Base-by-base conservation (phyloP, 2,888 invertebrate species). In the Rhagophthalmus giganteus region DNA sequence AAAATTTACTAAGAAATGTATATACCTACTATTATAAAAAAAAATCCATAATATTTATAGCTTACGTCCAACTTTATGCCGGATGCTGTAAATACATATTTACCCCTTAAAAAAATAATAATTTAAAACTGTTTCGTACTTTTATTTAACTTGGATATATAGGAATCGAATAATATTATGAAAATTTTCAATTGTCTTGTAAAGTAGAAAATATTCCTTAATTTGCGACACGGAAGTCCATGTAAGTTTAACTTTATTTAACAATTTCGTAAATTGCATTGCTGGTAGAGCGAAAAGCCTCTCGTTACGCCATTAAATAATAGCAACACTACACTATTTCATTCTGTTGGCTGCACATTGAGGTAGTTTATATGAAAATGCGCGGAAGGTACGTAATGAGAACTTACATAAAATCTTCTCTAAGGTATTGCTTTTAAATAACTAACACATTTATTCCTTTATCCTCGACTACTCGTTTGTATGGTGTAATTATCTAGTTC, bases 301-400 rank as follows among this genome's bases (percentile, higher is more conserved):
- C 52, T 52, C 52, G 55, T 52, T 52, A 52, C 33, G 32, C 39
- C 52, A 52, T 55, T 55, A 52, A 55, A 55, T 55, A 55, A 55
- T 52, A 52, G 48, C 55, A 52, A 55, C 48, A 48, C 46, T 30
- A 53, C 52, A 56, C 54, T 56, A 47, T 50, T 56, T 56, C 50
- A 54, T 56, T 34, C 56, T 42, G 39, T 54, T 41, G 42, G 53
- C 46, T 50, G 56, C 50, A 54, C 54, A 47, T 34, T 45, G 27
- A 49, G 37, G 52, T 52, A 44, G 55, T 55, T 55, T 55, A 44
- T 52, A 55, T 55, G 55, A 55, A 55, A 55, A 55, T 55, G 31
- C 40, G 55, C 20, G 44, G n/a, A n/a, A n/a, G n/a, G 51, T 48
- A 44, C 50, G 47, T 42, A 44, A 14, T 38, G 34, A 16, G 41